Percentiles rank a stretch among this genome's conserved stretches.
Evolutionary conservation across 2,888 invertebrate genomes (phyloP).

Genomic region (Margaritifera margaritifera): DNA sequence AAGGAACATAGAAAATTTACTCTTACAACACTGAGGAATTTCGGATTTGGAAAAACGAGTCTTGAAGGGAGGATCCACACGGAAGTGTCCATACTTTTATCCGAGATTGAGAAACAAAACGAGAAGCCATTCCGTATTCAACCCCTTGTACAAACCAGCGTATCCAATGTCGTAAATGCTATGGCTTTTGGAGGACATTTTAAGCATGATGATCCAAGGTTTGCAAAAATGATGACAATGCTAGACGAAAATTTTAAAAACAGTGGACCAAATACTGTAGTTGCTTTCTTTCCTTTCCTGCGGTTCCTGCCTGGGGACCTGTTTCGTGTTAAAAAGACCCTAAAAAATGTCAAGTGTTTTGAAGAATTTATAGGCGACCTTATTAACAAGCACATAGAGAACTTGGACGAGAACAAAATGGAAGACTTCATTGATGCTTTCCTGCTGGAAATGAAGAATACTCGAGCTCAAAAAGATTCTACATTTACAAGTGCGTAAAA

Average conservation of each 20-base stretch:
- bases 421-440: slow-evolving; percentile 30
- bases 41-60: no score
- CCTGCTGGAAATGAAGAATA: slow-evolving; percentile 16
- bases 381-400: slow-evolving; percentile 3
- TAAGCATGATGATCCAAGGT: slow-evolving; percentile 16
- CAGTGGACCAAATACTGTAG: no score
- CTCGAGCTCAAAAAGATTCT: no score
- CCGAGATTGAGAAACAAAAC: background rate
- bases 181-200: slow-evolving; percentile 20
- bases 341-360: slow-evolving; percentile 1
- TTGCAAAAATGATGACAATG: slow-evolving; percentile 4
- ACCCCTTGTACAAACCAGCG: slow-evolving; percentile 7
- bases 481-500: no score
- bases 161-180: slow-evolving; percentile 25
- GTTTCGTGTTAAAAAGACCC: slow-evolving; percentile 6
- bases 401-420: slow-evolving; percentile 1
- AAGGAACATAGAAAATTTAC: no score
- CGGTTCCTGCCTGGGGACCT: slow-evolving; percentile 4
- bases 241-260: slow-evolving; percentile 9
- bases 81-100: no score
- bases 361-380: slow-evolving; percentile 1
- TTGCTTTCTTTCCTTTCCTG: background rate
- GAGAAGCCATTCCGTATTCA: slow-evolving; percentile 16
- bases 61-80: no score
- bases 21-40: no score